Conservation (phyloP, 1,140 invertebrate species). For the Phymastichus coffea region DNA sequence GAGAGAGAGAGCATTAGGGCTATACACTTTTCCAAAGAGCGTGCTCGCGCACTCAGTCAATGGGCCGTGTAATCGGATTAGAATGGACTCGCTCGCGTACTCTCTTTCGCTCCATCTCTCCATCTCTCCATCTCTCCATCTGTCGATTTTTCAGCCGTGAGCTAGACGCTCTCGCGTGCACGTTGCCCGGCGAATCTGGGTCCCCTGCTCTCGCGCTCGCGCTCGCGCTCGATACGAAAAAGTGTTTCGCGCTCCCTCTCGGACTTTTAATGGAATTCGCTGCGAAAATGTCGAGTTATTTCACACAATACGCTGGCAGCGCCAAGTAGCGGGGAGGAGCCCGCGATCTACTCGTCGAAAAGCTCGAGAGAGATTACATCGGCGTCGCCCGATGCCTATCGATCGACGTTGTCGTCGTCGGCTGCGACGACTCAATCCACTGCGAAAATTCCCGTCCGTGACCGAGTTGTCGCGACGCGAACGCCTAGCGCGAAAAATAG, state of each 20-base stretch:
- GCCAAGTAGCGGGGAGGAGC: neutral
- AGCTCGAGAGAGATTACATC: neutral
- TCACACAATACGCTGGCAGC: too few species aligned
- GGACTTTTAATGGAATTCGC: too few species aligned
- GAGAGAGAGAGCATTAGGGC: too few species aligned
- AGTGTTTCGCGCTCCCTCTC: constrained; percentile 6
- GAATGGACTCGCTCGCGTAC: constrained; percentile 39
- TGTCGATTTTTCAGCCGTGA: constrained; percentile 41
- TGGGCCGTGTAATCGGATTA: constrained; percentile 57
- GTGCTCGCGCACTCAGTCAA: constrained; percentile 57
- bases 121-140: constrained; percentile 36
- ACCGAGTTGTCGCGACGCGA: too few species aligned
- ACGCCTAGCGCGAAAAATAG: neutral
- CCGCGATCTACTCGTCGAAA: neutral
- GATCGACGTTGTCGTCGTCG: neutral
- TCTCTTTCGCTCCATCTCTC: constrained; percentile 37
- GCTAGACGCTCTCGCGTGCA: constrained; percentile 15
- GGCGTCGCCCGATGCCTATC: neutral
- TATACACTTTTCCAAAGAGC: constrained; percentile 56
- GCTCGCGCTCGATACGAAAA: too few species aligned
- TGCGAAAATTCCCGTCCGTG: neutral
- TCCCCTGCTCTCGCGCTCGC: too few species aligned
- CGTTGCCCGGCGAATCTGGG: too few species aligned
- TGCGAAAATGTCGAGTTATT: too few species aligned
- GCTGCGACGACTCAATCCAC: neutral